Evolutionary conservation across 1,140 invertebrate genomes (phyloP).

Genomic region (Pseudomyrmex sp.): DNA sequence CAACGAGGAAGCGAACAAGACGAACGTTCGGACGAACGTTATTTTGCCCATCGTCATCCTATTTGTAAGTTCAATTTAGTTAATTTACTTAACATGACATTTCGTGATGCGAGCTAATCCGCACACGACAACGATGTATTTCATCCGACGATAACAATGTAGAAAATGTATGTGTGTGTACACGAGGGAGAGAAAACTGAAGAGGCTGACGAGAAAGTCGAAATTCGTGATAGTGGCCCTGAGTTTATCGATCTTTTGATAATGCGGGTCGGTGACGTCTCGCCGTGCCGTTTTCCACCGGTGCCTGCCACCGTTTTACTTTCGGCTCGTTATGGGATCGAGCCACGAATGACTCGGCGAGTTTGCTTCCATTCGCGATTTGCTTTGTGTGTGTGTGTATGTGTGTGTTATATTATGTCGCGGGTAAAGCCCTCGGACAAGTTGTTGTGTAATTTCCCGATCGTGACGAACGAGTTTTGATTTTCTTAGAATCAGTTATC

Average conservation of each 20-base stretch:
- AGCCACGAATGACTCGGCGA: slow-evolving; percentile 71
- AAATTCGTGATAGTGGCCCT: slow-evolving; percentile 70
- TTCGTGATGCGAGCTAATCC: slow-evolving; percentile 15
- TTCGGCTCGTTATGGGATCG: slow-evolving; percentile 78
- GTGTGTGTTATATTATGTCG: not conserved
- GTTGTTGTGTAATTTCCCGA: not conserved
- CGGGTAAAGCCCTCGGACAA: not conserved
- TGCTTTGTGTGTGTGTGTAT: not conserved
- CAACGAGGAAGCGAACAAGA: not conserved
- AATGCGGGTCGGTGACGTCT: slow-evolving; percentile 78
- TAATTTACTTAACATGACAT: slow-evolving; percentile 13
- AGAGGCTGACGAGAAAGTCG: slow-evolving; percentile 13
- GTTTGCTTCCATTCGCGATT: slow-evolving; percentile 21
- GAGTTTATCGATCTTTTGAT: slow-evolving; percentile 77
- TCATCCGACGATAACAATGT: slow-evolving; percentile 21
- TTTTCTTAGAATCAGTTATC: not conserved
- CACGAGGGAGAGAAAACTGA: not conserved
- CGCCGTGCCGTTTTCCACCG: slow-evolving; percentile 73
- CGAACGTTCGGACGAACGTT: too few relatives aligned
- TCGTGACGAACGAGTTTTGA: not conserved
- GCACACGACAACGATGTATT: slow-evolving; percentile 1
- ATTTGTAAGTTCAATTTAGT: slow-evolving; percentile 16
- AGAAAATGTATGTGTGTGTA: not conserved
- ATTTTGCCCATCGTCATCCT: not conserved
- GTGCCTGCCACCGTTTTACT: slow-evolving; percentile 81